Evolutionary conservation across 2,888 invertebrate genomes (phyloP), one percentile per base, ranked within the genome.

Genomic region (Altica lythri): DNA sequence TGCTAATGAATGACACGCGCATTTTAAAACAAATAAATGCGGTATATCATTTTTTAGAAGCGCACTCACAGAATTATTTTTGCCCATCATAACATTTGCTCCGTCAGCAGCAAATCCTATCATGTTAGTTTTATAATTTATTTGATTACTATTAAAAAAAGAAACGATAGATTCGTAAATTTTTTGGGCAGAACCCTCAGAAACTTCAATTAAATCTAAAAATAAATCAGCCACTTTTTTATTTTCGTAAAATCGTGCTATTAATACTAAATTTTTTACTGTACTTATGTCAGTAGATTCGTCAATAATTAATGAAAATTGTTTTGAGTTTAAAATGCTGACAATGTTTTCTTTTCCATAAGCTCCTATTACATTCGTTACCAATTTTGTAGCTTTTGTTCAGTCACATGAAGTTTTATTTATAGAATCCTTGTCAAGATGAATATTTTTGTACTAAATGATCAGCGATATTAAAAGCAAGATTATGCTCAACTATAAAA

Each of bases 51-150:
- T 57, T 57, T 61, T 60, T 18, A 74, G 60, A 8, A 68, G 52
- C n/a, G 64, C 61, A 12, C 59, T 53, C 3, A 74, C 61, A 10
- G 69, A 73, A 61, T 72, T 55, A 32, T 65, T 51, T 12, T 42
- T 34, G 1, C 70, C 71, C 57, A 69, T 66, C 72, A 73, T 73
- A 1, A 65, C 62, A 57, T 66, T 72, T 5, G 72, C 71, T n/a
- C 72, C 71, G 61, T 75, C 72, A 8, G 69, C 66, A 18, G 68
- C 71, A 61, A 73, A 73, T 2, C 71, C 73, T 34, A 73, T 66
- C 60, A 73, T 55, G 37, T 72, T 70, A 45, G 57, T 18, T 50
- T 65, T 65, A 46, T 67, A 71, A 44, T 64, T 56, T 52, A 72
- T 68, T 25, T 64, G 55, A 47, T 64, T 22, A 5, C 55, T 43